phyloP scores from a whole-genome alignment of 1,140 invertebrate species.

The Steinernema khuongi region DNA sequence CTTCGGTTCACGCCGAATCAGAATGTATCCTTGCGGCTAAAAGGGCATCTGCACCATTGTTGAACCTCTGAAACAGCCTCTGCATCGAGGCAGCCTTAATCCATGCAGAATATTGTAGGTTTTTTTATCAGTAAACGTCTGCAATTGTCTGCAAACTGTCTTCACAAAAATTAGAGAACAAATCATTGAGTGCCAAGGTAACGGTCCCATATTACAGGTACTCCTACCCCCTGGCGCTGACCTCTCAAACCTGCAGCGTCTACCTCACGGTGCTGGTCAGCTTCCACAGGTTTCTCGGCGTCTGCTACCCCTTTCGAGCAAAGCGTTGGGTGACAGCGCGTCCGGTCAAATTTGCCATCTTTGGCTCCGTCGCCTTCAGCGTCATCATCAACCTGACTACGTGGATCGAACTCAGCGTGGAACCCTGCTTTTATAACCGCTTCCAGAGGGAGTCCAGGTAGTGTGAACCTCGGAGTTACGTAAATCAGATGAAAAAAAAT shows the following conservation, averaged over 20 bases:
- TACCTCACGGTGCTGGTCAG: slow-evolving; percentile 56
- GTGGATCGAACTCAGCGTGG: slow-evolving; percentile 53
- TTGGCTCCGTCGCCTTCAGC: slow-evolving; percentile 49
- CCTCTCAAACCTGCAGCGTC: slow-evolving; percentile 54
- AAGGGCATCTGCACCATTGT: too few species aligned
- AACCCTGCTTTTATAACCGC: slow-evolving; percentile 42
- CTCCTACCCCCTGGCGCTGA: slow-evolving; percentile 52
- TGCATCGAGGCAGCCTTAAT: too few species aligned
- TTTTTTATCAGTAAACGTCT: too few species aligned
- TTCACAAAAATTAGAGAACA: slow-evolving; percentile 15
- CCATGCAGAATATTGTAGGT: too few species aligned
- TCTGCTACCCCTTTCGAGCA: slow-evolving; percentile 53
- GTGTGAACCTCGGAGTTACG: too few species aligned
- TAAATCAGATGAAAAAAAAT: background rate
- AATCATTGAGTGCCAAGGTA: slow-evolving; percentile 20
- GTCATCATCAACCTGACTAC: slow-evolving; percentile 49
- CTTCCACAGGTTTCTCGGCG: slow-evolving; percentile 49
- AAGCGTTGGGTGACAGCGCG: slow-evolving; percentile 53
- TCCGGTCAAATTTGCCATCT: slow-evolving; percentile 51
- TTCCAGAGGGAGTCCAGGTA: slow-evolving; percentile 46
- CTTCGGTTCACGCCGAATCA: too few species aligned
- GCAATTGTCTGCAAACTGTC: too few species aligned
- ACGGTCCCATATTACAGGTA: slow-evolving; percentile 42
- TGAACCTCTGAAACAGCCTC: too few species aligned
- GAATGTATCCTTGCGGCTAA: too few species aligned